Percentiles rank a stretch among this genome's conserved stretches.
Conservation (phyloP, 2,797 vertebrate species). For the Pampus argenteus region DNA sequence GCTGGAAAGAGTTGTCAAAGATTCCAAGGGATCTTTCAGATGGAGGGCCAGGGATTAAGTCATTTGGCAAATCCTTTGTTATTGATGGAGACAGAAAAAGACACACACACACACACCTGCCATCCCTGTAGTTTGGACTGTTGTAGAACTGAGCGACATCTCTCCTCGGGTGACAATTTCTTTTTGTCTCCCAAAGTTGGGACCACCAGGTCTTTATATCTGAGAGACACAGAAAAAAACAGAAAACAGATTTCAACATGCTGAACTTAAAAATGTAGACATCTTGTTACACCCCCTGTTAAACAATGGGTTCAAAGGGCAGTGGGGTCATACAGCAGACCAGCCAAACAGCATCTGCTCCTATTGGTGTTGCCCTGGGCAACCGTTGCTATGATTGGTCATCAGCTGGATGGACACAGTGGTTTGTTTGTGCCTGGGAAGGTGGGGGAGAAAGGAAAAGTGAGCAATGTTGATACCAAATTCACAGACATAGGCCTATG, state of each 20-base stretch:
- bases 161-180: constrained; percentile 87
- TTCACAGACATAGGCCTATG: constrained; percentile 11
- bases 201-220: constrained; percentile 90
- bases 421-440: constrained; percentile 60
- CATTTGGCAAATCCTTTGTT: constrained; percentile 78
- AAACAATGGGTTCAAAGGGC: constrained; percentile 79
- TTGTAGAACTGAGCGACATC: constrained; percentile 90
- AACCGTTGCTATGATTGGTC: constrained; percentile 75
- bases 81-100: constrained; percentile 61
- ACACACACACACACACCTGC: constrained; percentile 82
- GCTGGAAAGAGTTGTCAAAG: constrained; percentile 76
- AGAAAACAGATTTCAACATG: constrained; percentile 7
- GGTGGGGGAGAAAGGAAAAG: constrained; percentile 20
- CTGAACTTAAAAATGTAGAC: constrained; percentile 29
- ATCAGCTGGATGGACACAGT: constrained; percentile 69
- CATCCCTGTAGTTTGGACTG: constrained; percentile 93
- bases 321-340: constrained; percentile 68
- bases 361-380: constrained; percentile 76
- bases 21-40: constrained; percentile 77
- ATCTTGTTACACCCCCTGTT: constrained; percentile 11
- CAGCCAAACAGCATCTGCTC: constrained; percentile 80
- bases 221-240: constrained; percentile 67
- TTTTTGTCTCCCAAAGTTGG: constrained; percentile 82
- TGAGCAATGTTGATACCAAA: constrained; percentile 20
- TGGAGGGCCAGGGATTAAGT: constrained; percentile 71